Conservation (phyloP, 2,888 invertebrate genomes). For the Andrena haemorrhoa region DNA sequence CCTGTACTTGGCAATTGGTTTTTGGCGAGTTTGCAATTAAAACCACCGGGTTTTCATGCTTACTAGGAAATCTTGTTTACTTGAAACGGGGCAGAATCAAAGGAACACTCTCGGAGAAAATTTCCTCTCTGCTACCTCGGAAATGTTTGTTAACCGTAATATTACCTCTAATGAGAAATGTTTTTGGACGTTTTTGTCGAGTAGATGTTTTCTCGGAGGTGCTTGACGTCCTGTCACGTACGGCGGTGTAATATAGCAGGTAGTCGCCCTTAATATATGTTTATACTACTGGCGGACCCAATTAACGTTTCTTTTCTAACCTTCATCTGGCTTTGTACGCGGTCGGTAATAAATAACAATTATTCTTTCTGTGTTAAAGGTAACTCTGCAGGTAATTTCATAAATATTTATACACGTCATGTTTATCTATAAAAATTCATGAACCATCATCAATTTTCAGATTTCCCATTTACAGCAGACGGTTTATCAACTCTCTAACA, state of each 20-base stretch:
- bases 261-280: constrained; percentile 12
- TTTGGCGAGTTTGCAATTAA: constrained; percentile 2
- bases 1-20: background rate
- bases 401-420: too few relatives aligned
- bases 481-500: too few relatives aligned
- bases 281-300: constrained; percentile 13
- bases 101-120: background rate
- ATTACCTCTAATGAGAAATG: constrained; percentile 3
- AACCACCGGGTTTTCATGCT: background rate
- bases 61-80: background rate
- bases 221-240: background rate
- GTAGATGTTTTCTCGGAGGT: background rate
- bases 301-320: background rate
- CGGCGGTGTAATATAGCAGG: background rate
- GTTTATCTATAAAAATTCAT: too few relatives aligned
- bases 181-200: background rate
- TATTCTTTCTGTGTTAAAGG: background rate
- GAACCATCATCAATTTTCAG: too few relatives aligned
- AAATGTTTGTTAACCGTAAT: constrained; percentile 14
- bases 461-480: too few relatives aligned
- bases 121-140: background rate
- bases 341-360: background rate
- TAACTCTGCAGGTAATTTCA: too few relatives aligned
- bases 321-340: background rate
- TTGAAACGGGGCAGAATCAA: background rate